These are phyloP conservation scores for Eriocheir sinensis DNA, from an alignment of 1,140 invertebrate species.

Conservation along the genomic window DNA sequence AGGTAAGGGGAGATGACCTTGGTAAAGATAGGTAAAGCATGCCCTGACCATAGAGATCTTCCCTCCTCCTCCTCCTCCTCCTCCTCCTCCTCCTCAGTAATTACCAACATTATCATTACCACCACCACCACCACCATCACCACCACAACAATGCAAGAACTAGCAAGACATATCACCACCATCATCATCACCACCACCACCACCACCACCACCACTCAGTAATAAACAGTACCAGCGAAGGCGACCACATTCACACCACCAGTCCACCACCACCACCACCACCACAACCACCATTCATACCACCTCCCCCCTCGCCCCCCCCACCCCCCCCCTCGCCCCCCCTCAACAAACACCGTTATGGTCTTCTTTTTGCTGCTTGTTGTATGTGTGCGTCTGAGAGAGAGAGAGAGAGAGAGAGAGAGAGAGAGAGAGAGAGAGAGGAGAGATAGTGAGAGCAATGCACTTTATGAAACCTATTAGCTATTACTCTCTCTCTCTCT, in stretches of 20 bases:
- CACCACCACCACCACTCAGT: background rate
- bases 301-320: background rate
- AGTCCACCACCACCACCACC: background rate
- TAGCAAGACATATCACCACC: too few species aligned
- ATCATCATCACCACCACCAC: background rate
- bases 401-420: background rate
- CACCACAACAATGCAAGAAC: too few species aligned
- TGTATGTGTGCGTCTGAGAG: conserved; percentile 6
- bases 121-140: too few species aligned
- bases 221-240: background rate
- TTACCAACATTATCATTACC: too few species aligned
- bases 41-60: background rate
- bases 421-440: too few species aligned
- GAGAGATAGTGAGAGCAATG: too few species aligned
- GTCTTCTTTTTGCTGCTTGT: background rate
- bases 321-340: too few species aligned
- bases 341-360: background rate
- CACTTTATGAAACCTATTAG: background rate
- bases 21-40: too few species aligned
- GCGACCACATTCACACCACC: background rate
- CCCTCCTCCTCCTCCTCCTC: too few species aligned
- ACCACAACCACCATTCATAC: background rate
- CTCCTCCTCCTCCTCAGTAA: too few species aligned
- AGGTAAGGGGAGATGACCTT: background rate
- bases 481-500: conserved; percentile 12